Evolutionary conservation across 2,888 invertebrate genomes (phyloP), one percentile per base, ranked within the genome.

Genomic region (Melikaiella ostensackeni): DNA sequence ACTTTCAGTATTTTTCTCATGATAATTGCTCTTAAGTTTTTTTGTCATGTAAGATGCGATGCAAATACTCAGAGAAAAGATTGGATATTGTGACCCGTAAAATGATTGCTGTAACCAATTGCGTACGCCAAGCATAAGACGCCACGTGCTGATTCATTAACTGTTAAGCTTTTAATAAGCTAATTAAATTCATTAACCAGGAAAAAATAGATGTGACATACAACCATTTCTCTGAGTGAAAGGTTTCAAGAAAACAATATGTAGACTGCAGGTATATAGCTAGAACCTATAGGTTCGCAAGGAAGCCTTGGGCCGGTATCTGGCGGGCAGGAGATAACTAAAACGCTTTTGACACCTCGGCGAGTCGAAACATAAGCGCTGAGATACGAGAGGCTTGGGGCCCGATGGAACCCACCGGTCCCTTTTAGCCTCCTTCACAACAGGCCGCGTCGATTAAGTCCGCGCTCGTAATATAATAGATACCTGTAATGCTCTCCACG

Each of bases 321-420:
- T 82, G 76, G 77, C 80, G 80, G 80, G 77, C 78, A 79, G 77
- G 21, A 84, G 86, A 86, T 87, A 85, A 87, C 86, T 86, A 86
- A 86, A 86, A 86, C 85, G 87, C 85, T 86, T 86, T 87, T 87
- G 87, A 86, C 87, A 86, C 87, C 84, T 86, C 80, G 79, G 82
- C 78, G 81, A 79, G 79, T 81, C 81, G 80, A 80, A 81, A 83
- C 85, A 85, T 85, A 86, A 86, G 84, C 84, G 83, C 80, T 81
- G 84, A 86, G 85, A 87, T 86, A 86, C 83, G 79, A 74, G 78
- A 70, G 80, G 77, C 79, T 76, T 61, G 74, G 76, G 75, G 78
- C 66, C 55, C 74, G 73, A 77, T 38, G 77, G 74, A 78, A 75
- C 78, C 77, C 73, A 74, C 77, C 79, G 79, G 81, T 77, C 78